Evolutionary conservation across 2,888 invertebrate species (phyloP), one percentile per base, ranked within the genome.

Genomic region (Ornithoptera alexandrae): DNA sequence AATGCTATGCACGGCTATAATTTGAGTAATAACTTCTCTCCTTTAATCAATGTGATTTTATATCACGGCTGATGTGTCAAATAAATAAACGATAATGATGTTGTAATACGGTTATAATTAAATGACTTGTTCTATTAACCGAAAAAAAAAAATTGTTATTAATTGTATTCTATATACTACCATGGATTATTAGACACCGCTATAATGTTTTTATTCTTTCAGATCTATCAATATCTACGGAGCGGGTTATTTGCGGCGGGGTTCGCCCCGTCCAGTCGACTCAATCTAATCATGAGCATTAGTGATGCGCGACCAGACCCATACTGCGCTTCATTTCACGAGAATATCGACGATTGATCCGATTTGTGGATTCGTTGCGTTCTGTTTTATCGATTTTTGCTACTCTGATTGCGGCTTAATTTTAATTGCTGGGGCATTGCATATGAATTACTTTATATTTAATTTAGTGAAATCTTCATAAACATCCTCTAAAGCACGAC

Each of bases 211-310:
- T 36, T 36, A 30, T 50, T 7, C 30, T 4, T 59, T 46, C 22
- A 20, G 1, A 62, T 68, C 56, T 56, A 30, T 63, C 57, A 57
- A 30, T 65, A 42, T 69, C 30, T 69, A 67, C 65, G 66, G 30
- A 65, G 46, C 57, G 20, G 50, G 15, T 58, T 63, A 72, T 76
- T 78, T 76, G 76, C 76, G 78, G 78, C 82, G 81, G 82, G 79
- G 81, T 75, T 75, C 77, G 81, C 76, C 79, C 80, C 82, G 84
- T 79, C 83, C 88, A 89, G 85, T 86, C 85, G 83, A 84, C 84
- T 82, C 87, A 90, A 92, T 92, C 92, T 91, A 92, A 91, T 92
- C 87, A 90, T 86, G 84, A 81, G 79, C 84, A 87, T 92, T 92
- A 92, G 82, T 85, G 79, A 86, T 90, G 90, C 84, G 77, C 84